Evolutionary conservation across 2,888 invertebrate genomes (phyloP).

Genomic region (Lasioglossum marginatum): DNA sequence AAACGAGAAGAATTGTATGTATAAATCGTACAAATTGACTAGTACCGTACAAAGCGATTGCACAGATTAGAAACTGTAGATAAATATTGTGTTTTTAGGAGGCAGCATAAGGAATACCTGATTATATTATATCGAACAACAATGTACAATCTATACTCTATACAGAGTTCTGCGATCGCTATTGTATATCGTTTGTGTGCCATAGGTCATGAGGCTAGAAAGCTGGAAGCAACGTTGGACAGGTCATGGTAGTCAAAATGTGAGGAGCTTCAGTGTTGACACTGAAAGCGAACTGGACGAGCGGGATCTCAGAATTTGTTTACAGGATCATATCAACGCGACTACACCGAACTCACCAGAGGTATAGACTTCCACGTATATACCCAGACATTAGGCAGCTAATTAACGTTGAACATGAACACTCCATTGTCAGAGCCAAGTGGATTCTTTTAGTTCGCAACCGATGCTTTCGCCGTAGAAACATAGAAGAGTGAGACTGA

Average conservation of each 20-base stretch:
- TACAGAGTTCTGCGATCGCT: not conserved
- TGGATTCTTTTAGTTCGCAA: constrained; percentile 61
- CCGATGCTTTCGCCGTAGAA: constrained; percentile 63
- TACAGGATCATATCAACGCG: constrained; percentile 80
- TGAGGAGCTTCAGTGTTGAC: constrained; percentile 83
- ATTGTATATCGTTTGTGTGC: constrained; percentile 45
- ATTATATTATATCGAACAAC: not conserved
- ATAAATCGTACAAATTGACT: not conserved
- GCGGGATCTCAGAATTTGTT: constrained; percentile 82
- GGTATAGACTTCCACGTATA: constrained; percentile 71
- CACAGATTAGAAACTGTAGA: constrained; percentile 22
- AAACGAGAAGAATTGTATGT: not conserved
- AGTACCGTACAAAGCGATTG: not conserved
- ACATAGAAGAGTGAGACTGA: not conserved
- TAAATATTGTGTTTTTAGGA: not conserved
- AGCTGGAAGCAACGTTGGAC: constrained; percentile 86
- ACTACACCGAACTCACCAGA: constrained; percentile 72
- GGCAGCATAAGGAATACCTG: constrained; percentile 3
- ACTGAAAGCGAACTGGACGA: constrained; percentile 87
- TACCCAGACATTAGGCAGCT: constrained; percentile 70
- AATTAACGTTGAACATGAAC: constrained; percentile 54
- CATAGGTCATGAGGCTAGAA: constrained; percentile 91
- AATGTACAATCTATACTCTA: not conserved
- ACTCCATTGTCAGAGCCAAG: constrained; percentile 59
- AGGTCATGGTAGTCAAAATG: constrained; percentile 77